Conservation (phyloP, 2,797 vertebrate species). For the Falco novaeseelandiae region DNA sequence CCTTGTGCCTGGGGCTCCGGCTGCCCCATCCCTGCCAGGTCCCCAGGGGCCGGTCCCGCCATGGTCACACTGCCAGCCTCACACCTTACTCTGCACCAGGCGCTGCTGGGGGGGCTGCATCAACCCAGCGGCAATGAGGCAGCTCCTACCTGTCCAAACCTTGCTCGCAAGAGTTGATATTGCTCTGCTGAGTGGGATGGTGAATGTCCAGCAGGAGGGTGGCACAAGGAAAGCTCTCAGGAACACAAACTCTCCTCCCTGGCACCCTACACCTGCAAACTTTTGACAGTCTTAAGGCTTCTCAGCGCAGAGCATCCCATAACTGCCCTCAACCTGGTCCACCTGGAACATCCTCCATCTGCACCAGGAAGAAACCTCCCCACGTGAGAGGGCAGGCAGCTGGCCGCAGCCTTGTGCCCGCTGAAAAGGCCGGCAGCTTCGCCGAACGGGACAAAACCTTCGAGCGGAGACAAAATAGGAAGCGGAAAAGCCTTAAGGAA, state of each 20-base stretch:
- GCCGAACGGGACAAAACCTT: not conserved
- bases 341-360: not conserved
- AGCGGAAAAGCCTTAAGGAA: not conserved
- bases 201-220: not conserved
- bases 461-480: not conserved
- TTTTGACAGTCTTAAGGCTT: not conserved
- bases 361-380: not conserved
- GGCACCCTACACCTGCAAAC: not conserved
- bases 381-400: not conserved
- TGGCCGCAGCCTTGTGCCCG: not conserved
- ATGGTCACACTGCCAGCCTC: not conserved
- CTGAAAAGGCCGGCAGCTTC: not conserved
- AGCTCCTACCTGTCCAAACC: not conserved
- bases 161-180: not conserved
- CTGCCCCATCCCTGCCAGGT: not conserved
- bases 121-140: rapidly evolving
- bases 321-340: not conserved
- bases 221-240: not conserved
- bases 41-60: rapidly evolving
- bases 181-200: not conserved
- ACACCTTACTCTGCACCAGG: not conserved
- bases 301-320: not conserved
- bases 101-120: not conserved
- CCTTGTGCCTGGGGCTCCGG: not conserved
- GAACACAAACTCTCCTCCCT: not conserved